Conservation (phyloP, 2,888 invertebrate species). For the Plebejus anna region DNA sequence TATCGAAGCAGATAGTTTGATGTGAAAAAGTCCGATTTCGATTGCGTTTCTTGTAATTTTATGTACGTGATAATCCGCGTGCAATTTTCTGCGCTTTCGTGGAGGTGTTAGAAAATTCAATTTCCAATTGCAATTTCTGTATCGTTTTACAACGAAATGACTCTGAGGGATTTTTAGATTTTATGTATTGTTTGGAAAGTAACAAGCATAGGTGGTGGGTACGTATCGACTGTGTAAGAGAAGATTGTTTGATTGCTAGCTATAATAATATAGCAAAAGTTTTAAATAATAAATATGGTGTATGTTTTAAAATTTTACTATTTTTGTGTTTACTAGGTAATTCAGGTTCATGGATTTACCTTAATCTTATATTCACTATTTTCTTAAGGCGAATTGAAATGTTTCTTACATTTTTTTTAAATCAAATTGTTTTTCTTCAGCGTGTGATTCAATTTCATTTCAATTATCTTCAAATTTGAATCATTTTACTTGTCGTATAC, state of each 20-base stretch:
- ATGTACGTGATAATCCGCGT: conserved; percentile 34
- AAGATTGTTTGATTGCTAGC: neutral
- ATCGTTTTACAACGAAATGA: conserved; percentile 4
- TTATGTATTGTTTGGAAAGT: neutral
- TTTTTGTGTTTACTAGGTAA: no score
- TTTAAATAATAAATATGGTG: no score
- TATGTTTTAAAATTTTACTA: no score
- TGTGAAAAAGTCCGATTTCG: conserved; percentile 37
- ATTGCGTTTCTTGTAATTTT: conserved; percentile 33
- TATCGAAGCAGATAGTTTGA: conserved; percentile 36
- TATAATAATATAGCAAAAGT: no score
- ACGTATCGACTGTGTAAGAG: neutral
- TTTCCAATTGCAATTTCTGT: conserved; percentile 28
- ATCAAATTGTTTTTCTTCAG: no score
- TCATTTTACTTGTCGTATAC: neutral
- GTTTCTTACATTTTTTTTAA: no score
- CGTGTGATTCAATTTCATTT: no score
- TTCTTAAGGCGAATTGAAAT: no score
- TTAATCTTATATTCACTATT: no score
- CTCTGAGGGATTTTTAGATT: neutral
- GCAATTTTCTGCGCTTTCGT: conserved; percentile 32
- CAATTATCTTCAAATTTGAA: neutral
- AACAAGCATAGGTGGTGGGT: no score
- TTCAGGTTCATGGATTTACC: no score
- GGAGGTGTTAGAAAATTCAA: conserved; percentile 31